Evolutionary conservation across 1,140 invertebrate species (phyloP).

Genomic region (Atopsyche davidsoni): DNA sequence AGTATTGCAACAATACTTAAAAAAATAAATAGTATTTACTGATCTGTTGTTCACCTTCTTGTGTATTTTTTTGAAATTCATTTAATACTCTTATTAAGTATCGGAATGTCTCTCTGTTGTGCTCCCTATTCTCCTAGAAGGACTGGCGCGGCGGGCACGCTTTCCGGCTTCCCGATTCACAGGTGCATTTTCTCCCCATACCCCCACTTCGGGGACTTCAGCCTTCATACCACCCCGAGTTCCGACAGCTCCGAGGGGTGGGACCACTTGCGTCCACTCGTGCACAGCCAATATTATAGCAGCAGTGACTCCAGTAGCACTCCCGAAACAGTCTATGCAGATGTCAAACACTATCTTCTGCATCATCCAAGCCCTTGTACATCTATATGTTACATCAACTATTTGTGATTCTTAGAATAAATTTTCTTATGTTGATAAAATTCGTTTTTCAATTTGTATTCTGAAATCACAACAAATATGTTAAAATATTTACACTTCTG

Average conservation of each 20-base stretch:
- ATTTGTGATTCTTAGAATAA: conserved; percentile 2
- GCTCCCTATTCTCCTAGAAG: no score
- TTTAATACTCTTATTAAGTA: no score
- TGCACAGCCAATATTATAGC: background rate
- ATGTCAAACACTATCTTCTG: conserved; percentile 37
- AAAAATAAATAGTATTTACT: no score
- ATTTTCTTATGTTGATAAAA: background rate
- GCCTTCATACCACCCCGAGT: no score
- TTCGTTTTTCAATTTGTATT: no score
- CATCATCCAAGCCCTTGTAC: conserved; percentile 37
- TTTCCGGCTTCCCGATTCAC: conserved; percentile 47
- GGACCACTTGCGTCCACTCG: background rate
- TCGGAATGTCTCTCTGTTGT: no score
- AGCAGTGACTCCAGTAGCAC: conserved; percentile 11
- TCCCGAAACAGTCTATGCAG: background rate
- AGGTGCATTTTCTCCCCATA: conserved; percentile 36
- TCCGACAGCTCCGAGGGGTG: no score
- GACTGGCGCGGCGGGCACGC: conserved; percentile 45
- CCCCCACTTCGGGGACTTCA: conserved; percentile 1
- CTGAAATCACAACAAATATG: no score
- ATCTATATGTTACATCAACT: conserved; percentile 42
- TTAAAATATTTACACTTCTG: no score
- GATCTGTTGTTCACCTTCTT: no score
- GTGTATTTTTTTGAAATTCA: no score
- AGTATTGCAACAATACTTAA: background rate